Base-by-base conservation (phyloP, 2,797 vertebrate species). In the Eurystomus glaucurus region DNA sequence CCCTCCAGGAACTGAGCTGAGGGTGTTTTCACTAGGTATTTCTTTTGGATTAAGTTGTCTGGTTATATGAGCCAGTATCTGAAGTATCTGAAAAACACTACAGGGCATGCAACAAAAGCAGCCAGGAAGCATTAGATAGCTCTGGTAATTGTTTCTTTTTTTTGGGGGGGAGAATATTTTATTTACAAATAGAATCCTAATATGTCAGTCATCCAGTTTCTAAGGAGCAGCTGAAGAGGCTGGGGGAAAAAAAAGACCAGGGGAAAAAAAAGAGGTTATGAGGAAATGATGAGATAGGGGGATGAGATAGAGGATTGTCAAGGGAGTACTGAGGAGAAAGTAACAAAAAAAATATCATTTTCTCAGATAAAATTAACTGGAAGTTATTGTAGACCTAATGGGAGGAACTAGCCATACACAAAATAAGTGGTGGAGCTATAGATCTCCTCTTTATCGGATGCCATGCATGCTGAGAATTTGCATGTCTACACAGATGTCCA, bases 111-210 rank as follows among this genome's bases (percentile, higher is more conserved):
- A 60, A 54, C 6, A 16, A 85, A 55, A 80, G 37, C 37, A 83
- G 18, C 21, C 1, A 3, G 50, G 11, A 58, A 79, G 19, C 1
- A 46, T 19, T 51, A 48, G 14, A n/a, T 13, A 77, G 13, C 19
- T 39, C 9, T 54, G 37, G 22, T 16, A 6, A 3, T 21, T 43
- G 50, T 17, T 25, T 18, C 14, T n/a, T 23, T 7, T 45, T 45
- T 20, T 5, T 4, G 1, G 0, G 1, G 4, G 1, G 4, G 1
- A 1, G 10, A 0, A 17, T 68, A 15, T 6, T 17, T 79, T 26
- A 37, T 74, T 81, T 60, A 29, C 11, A 41, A 39, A 51, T 19
- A 50, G 10, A 21, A 46, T 70, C 11, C 35, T 7, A 7, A 14
- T 52, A 68, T 57, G 69, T 82, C 4, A 1, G 14, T 52, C 33